Evolutionary conservation across 2,888 invertebrate species (phyloP).

Genomic region (Sicus ferrugineus): DNA sequence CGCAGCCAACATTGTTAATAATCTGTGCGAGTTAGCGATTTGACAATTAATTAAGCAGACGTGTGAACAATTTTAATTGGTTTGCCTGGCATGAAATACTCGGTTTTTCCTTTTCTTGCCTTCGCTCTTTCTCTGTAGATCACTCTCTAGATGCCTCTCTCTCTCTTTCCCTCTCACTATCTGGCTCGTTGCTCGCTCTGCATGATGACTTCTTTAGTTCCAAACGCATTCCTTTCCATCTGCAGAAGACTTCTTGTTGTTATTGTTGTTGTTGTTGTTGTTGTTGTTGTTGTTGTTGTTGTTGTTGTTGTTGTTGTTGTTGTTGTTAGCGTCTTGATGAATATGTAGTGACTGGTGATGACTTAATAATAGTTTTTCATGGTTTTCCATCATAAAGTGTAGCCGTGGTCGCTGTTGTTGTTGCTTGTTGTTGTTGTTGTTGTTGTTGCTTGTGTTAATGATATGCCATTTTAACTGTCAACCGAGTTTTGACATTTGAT

Average conservation of each 20-base stretch:
- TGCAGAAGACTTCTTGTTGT: background rate
- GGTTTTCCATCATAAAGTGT: constrained; percentile 12
- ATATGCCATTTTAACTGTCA: constrained; percentile 32
- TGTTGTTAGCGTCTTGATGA: constrained; percentile 39
- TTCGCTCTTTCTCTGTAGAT: background rate
- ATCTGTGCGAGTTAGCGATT: constrained; percentile 50
- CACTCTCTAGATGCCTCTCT: no score
- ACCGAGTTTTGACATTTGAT: constrained; percentile 31
- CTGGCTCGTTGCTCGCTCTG: no score
- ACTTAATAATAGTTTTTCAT: constrained; percentile 30
- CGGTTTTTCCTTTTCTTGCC: background rate
- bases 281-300: constrained; percentile 3
- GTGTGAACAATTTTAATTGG: constrained; percentile 65
- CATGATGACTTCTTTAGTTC: constrained; percentile 3
- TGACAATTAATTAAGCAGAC: constrained; percentile 64
- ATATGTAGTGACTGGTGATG: constrained; percentile 25
- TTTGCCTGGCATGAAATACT: constrained; percentile 34
- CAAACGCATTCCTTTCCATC: constrained; percentile 35
- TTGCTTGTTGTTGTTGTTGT: constrained; percentile 1
- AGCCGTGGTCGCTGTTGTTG: constrained; percentile 25
- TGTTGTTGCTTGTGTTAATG: constrained; percentile 22
- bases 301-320: constrained; percentile 31
- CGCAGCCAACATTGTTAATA: constrained; percentile 22
- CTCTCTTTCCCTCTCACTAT: constrained; percentile 45
- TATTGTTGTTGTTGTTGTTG: background rate